Percentiles rank a stretch among this genome's conserved stretches.
Evolutionary conservation across 1,140 invertebrate genomes (phyloP).

Genomic region (Druon quercuslanigerum): DNA sequence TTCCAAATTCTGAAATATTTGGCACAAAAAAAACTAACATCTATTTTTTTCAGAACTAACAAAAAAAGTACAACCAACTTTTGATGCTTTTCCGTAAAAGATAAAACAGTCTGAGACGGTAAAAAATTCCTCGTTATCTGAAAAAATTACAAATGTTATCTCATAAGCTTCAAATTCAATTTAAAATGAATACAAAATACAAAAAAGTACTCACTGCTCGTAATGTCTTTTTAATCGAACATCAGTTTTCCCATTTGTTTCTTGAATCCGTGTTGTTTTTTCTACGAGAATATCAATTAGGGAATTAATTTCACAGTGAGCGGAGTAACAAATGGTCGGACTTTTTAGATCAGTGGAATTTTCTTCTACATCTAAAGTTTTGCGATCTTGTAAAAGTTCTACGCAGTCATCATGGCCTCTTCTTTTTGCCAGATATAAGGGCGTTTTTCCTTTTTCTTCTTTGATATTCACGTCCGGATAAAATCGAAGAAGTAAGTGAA

Average conservation of each 20-base stretch:
- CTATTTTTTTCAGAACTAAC: too few species aligned
- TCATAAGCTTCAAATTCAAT: too few species aligned
- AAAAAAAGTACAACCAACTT: too few species aligned
- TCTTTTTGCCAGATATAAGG: constrained; percentile 78
- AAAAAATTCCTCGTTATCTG: too few species aligned
- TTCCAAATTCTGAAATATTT: neutral
- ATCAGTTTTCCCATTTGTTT: neutral
- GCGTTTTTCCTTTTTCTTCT: constrained; percentile 78
- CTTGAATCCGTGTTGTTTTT: neutral
- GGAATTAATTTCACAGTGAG: neutral
- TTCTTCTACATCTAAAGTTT: neutral
- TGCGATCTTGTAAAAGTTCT: constrained; percentile 64
- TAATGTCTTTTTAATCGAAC: neutral
- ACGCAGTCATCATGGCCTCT: constrained; percentile 77
- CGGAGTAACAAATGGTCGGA: neutral
- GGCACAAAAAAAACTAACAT: neutral
- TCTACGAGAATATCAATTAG: constrained; percentile 1
- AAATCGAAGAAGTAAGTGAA: constrained; percentile 74
- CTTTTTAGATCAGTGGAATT: neutral
- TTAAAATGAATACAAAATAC: too few species aligned
- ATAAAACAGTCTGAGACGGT: too few species aligned
- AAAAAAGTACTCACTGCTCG: neutral
- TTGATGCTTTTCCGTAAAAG: too few species aligned
- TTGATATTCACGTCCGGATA: constrained; percentile 77
- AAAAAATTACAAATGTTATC: too few species aligned